Percentiles rank a stretch among this genome's conserved stretches.
Conservation (phyloP, 53 echinoderm and acorn worm genomes). For the Paracentrotus lividus region DNA sequence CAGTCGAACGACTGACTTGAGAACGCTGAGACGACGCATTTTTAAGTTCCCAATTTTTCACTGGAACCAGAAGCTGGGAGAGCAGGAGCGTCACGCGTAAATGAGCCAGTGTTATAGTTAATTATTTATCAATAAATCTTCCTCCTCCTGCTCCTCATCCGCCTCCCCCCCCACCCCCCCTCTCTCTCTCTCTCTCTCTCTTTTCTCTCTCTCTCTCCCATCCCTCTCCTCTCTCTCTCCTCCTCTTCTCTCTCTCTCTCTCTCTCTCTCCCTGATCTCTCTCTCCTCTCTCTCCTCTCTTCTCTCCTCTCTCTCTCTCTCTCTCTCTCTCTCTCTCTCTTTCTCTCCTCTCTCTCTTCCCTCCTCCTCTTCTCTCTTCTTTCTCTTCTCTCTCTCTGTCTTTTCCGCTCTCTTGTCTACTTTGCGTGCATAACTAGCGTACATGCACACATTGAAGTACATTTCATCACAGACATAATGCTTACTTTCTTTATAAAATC, state of each 20-base stretch:
- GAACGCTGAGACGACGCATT: too few relatives aligned
- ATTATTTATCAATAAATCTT: too few relatives aligned
- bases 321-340: neutral
- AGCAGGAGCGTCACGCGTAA: too few relatives aligned
- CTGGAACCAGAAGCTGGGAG: too few relatives aligned
- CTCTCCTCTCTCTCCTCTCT: neutral
- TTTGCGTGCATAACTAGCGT: neutral
- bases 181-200: constrained; percentile 16
- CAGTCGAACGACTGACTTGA: too few relatives aligned
- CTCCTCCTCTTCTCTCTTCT: neutral
- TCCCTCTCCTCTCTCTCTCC: neutral
- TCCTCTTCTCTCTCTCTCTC: neutral
- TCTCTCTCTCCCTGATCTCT: neutral
- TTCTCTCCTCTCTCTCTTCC: neutral
- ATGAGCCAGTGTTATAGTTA: too few relatives aligned
- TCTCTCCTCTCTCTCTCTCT: neutral
- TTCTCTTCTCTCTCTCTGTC: neutral
- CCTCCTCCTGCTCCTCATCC: too few relatives aligned
- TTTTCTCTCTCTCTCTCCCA: neutral
- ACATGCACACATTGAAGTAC: neutral
- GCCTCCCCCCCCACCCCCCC: neutral
- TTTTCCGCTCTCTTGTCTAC: neutral
- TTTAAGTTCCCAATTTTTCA: too few relatives aligned
- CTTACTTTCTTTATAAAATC: constrained; percentile 18
- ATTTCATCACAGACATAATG: neutral